A percentile compares a stretch with the other conserved stretches of the same genome.
These are phyloP conservation scores for Ligdia adustata DNA, from an alignment of 2,888 invertebrate genomes.

Conservation along the genomic window DNA sequence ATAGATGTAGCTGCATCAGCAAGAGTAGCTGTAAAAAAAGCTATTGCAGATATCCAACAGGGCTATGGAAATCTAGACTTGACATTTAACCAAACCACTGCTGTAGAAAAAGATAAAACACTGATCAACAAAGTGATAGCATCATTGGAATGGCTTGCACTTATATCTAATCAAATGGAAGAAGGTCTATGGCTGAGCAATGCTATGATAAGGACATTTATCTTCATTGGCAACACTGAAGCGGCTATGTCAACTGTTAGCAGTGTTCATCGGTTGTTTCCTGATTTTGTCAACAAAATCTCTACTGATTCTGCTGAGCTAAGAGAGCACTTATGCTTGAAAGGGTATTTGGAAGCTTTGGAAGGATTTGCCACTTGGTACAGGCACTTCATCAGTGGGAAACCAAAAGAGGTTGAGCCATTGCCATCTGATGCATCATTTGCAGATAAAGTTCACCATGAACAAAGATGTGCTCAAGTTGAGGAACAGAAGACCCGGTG, in stretches of 20 bases:
- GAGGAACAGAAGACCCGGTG: conserved; percentile 91
- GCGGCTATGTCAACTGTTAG: conserved; percentile 90
- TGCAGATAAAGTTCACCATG: conserved; percentile 94
- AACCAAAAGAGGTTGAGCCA: conserved; percentile 88
- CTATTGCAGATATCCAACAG: conserved; percentile 72
- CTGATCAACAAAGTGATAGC: conserved; percentile 70
- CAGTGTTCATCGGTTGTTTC: conserved; percentile 65
- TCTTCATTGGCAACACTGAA: conserved; percentile 91
- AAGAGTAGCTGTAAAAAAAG: conserved; percentile 92
- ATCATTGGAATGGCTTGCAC: conserved; percentile 93
- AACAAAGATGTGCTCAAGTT: conserved; percentile 92
- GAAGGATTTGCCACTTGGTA: conserved; percentile 96
- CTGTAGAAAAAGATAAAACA: conserved; percentile 77
- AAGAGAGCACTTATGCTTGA: conserved; percentile 94
- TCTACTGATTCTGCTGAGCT: conserved; percentile 75
- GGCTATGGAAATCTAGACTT: conserved; percentile 78
- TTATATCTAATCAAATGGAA: conserved; percentile 89
- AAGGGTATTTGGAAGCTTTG: conserved; percentile 93
- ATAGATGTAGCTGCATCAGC: conserved; percentile 94
- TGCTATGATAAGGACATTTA: conserved; percentile 92
- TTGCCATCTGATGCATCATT: conserved; percentile 87
- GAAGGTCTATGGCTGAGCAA: conserved; percentile 95
- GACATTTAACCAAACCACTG: conserved; percentile 87
- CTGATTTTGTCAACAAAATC: conserved; percentile 66
- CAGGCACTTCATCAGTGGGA: conserved; percentile 90